These are phyloP conservation scores for Thamnophis elegans DNA, from an alignment of 2,797 vertebrate species.

Conservation along the genomic window DNA sequence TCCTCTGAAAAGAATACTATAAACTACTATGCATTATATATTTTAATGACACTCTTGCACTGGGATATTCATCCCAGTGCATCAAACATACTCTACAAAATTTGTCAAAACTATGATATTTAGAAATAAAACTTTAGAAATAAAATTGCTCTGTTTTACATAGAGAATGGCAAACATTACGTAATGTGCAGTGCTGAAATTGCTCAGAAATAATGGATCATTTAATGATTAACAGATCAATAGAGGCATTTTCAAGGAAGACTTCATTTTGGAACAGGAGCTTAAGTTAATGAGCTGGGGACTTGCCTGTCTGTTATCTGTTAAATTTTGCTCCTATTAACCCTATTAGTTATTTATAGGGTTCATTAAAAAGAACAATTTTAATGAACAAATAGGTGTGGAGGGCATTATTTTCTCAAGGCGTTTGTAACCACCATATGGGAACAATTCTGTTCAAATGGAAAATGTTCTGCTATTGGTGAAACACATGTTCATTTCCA, in stretches of 20 bases:
- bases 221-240: constrained; percentile 36
- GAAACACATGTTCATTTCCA: not conserved
- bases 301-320: not conserved
- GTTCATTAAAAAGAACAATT: not conserved
- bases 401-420: not conserved
- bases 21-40: not conserved
- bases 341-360: not conserved
- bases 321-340: not conserved
- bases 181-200: not conserved
- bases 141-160: constrained; percentile 35
- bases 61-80: constrained; percentile 13
- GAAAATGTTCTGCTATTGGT: not conserved
- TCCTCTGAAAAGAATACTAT: not conserved
- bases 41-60: constrained; percentile 42
- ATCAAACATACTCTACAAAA: constrained; percentile 34
- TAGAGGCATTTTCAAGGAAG: constrained; percentile 9
- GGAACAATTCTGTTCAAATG: not conserved
- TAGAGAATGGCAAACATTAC: constrained; percentile 11
- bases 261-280: not conserved
- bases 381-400: not conserved
- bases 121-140: not conserved
- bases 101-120: constrained; percentile 29
- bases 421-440: rapidly evolving
- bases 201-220: not conserved
- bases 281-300: not conserved